phyloP scores from a whole-genome alignment of 2,113 vertebrate genomes.

The Planiliza haematocheilus region DNA sequence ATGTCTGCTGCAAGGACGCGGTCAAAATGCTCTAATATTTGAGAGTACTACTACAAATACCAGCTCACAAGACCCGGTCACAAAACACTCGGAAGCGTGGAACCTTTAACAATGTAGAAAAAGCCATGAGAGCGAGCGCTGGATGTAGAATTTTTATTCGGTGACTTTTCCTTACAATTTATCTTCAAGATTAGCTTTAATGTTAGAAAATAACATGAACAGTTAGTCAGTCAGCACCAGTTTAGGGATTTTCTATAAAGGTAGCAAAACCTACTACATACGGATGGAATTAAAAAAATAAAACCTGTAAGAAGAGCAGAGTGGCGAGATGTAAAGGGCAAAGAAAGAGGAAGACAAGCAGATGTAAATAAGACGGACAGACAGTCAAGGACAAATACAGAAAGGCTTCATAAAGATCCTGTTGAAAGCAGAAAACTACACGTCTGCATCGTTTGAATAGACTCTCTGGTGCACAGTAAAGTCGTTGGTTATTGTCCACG shows the following conservation, averaged over 20 bases:
- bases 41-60: not conserved
- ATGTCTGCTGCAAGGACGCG: not conserved
- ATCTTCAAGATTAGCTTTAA: not conserved
- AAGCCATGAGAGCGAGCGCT: not conserved
- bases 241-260: constrained; percentile 79
- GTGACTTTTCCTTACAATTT: not conserved
- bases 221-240: constrained; percentile 56
- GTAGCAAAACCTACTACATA: constrained; percentile 67
- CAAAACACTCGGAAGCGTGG: not conserved
- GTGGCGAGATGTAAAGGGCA: not conserved
- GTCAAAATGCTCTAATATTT: not conserved
- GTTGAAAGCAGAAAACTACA: constrained; percentile 24
- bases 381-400: constrained; percentile 46
- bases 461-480: not conserved
- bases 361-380: constrained; percentile 10
- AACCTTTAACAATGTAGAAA: not conserved
- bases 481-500: constrained; percentile 19
- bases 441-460: not conserved
- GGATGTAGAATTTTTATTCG: not conserved
- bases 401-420: constrained; percentile 20
- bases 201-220: not conserved
- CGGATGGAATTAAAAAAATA: constrained; percentile 2
- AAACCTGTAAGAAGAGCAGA: constrained; percentile 12
- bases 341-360: constrained; percentile 11
- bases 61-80: not conserved